These are phyloP conservation scores for Buphagus erythrorhynchus DNA, from an alignment of 2,797 vertebrate species.

Conservation along the genomic window DNA sequence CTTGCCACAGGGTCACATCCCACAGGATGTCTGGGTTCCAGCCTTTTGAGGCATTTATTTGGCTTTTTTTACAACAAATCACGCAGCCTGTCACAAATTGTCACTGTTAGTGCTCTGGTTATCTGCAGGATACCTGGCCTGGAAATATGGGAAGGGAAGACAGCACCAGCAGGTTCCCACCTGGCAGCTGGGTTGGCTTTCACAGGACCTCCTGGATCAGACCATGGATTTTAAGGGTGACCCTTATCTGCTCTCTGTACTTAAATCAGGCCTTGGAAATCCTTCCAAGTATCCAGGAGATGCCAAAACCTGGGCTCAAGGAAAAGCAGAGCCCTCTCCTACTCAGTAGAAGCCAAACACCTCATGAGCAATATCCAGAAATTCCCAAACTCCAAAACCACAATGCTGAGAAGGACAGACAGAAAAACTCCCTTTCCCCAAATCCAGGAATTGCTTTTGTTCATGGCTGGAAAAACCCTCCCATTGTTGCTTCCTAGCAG, in stretches of 20 bases:
- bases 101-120: background rate
- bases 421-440: background rate
- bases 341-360: background rate
- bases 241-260: background rate
- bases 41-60: background rate
- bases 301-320: background rate
- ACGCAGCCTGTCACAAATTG: background rate
- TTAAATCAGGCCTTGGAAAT: background rate
- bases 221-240: background rate
- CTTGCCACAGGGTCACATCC: background rate
- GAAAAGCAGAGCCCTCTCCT: background rate
- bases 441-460: background rate
- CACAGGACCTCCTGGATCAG: background rate
- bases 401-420: background rate
- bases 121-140: background rate
- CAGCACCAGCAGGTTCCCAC: background rate
- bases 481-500: fast-evolving
- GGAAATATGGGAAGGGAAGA: background rate
- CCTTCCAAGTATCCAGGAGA: background rate
- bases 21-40: background rate
- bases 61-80: background rate
- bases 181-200: background rate
- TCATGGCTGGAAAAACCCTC: background rate
- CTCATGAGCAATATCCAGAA: background rate
- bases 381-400: background rate